Evolutionary conservation across 1,140 invertebrate species (phyloP).

Genomic region (Lysiphlebus fabarum): DNA sequence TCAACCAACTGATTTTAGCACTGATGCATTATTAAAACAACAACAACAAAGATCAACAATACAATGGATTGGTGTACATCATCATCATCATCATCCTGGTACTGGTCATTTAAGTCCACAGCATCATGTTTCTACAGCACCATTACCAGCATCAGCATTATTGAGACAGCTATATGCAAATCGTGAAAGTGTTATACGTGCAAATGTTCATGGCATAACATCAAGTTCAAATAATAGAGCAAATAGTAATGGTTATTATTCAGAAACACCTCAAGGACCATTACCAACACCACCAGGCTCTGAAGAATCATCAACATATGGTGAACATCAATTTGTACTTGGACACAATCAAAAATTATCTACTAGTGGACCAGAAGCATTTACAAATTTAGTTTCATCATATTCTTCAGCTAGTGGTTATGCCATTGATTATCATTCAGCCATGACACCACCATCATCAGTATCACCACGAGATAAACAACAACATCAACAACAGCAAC

Average conservation of each 20-base stretch:
- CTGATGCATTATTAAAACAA: constrained; percentile 77
- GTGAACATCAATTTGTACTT: constrained; percentile 68
- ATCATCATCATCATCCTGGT: constrained; percentile 47
- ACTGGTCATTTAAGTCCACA: constrained; percentile 64
- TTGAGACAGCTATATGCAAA: constrained; percentile 75
- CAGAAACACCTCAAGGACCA: constrained; percentile 60
- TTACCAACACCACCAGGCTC: constrained; percentile 83
- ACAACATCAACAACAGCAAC: constrained; percentile 56
- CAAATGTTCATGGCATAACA: constrained; percentile 76
- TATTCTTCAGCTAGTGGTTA: constrained; percentile 62
- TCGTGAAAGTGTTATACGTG: constrained; percentile 89
- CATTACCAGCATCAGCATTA: constrained; percentile 77
- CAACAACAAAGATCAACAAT: constrained; percentile 84
- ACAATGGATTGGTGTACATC: constrained; percentile 87
- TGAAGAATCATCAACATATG: constrained; percentile 72
- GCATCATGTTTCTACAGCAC: constrained; percentile 58
- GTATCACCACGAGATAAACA: constrained; percentile 89
- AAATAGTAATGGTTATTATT: constrained; percentile 52
- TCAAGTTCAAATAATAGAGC: constrained; percentile 51
- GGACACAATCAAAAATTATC: constrained; percentile 57
- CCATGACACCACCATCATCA: constrained; percentile 92
- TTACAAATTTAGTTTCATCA: constrained; percentile 61
- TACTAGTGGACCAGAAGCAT: constrained; percentile 56
- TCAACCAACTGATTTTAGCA: constrained; percentile 80
- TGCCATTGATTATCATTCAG: constrained; percentile 79